Evolutionary conservation across 1,140 invertebrate species (phyloP).

Genomic region (Hylaeus volcanicus): DNA sequence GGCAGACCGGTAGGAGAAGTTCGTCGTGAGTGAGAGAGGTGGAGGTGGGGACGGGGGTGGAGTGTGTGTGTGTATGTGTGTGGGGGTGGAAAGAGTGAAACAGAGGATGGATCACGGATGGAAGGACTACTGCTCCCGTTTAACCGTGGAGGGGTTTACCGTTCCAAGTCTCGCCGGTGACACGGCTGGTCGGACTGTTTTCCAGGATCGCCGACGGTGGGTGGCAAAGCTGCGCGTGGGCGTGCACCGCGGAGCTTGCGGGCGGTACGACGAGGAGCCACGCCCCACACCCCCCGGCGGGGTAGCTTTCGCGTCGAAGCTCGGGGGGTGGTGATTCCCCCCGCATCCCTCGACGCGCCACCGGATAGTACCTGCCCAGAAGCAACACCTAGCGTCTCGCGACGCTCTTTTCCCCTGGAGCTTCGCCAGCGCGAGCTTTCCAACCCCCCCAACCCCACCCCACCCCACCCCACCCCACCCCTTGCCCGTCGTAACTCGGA

Average conservation of each 20-base stretch:
- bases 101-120: constrained; percentile 51
- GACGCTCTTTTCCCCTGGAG: constrained; percentile 46
- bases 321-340: constrained; percentile 20
- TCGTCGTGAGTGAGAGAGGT: neutral
- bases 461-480: neutral
- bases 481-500: neutral
- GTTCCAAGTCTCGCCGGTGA: constrained; percentile 51
- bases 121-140: constrained; percentile 41
- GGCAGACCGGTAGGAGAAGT: constrained; percentile 22
- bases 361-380: constrained; percentile 27
- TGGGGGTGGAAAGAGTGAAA: constrained; percentile 14
- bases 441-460: constrained; percentile 19
- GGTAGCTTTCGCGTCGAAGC: constrained; percentile 67
- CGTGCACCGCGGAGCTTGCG: constrained; percentile 75
- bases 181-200: constrained; percentile 57
- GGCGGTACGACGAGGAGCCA: constrained; percentile 76
- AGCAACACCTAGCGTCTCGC: constrained; percentile 22
- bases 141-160: constrained; percentile 53
- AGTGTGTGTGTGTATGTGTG: no score
- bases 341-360: constrained; percentile 36
- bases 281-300: constrained; percentile 67
- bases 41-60: neutral
- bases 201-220: constrained; percentile 55
- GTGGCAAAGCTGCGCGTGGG: constrained; percentile 63
- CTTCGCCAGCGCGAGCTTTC: constrained; percentile 40